Conservation (phyloP, 2,113 vertebrate species). For the Nettapus auritus region DNA sequence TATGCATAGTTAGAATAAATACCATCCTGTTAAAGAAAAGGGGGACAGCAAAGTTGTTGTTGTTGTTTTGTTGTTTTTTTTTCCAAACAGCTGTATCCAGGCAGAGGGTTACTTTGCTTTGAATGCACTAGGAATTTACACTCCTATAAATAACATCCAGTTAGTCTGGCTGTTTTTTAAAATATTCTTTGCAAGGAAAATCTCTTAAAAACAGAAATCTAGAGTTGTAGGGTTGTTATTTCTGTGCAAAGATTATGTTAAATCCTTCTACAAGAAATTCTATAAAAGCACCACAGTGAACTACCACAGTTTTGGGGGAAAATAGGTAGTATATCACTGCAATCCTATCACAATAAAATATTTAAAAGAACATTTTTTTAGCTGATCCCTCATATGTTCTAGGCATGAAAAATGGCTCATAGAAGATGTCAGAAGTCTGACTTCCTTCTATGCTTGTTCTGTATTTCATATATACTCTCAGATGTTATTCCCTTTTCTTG, state of each 20-base stretch:
- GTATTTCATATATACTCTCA: not conserved
- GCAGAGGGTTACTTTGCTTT: not conserved
- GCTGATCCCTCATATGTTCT: not conserved
- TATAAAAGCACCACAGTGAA: not conserved
- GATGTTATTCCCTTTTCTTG: not conserved
- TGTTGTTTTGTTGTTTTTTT: not conserved
- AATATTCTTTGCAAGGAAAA: not conserved
- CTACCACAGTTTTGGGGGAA: not conserved
- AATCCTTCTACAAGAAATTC: not conserved
- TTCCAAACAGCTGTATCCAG: not conserved
- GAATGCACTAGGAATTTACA: not conserved
- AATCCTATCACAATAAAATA: not conserved
- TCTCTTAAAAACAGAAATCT: not conserved
- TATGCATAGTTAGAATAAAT: not conserved
- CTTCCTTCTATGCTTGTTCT: not conserved
- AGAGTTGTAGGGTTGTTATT: not conserved
- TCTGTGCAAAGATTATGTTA: not conserved
- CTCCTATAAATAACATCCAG: not conserved
- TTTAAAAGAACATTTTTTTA: not conserved
- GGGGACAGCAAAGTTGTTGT: not conserved
- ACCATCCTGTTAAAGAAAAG: not conserved
- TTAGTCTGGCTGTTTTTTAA: not conserved
- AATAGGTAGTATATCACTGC: not conserved
- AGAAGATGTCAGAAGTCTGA: not conserved
- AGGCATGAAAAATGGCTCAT: accelerated